Percentiles rank a stretch among this genome's conserved stretches.
Evolutionary conservation across 1,140 invertebrate species (phyloP).

Genomic region (Sinella curviseta): DNA sequence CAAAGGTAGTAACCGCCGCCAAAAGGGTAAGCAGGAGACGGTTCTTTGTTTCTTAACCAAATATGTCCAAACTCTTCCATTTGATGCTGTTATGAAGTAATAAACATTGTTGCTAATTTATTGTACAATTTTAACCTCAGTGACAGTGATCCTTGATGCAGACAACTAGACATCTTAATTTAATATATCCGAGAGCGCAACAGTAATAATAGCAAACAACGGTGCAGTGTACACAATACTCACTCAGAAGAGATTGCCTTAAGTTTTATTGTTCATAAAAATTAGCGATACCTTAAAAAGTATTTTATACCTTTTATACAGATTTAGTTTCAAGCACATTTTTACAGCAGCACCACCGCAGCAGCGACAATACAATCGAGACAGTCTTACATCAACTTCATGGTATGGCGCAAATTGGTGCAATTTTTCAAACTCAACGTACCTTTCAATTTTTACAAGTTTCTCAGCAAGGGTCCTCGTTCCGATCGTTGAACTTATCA

Average conservation of each 20-base stretch:
- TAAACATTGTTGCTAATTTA: conserved; percentile 26
- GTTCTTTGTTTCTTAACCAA: not conserved
- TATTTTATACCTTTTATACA: too few species aligned
- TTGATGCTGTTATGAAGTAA: conserved; percentile 9
- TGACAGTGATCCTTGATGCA: not conserved
- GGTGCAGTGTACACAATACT: not conserved
- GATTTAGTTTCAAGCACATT: too few species aligned
- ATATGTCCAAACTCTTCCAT: conserved; percentile 9
- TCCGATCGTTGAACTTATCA: too few species aligned
- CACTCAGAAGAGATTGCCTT: not conserved
- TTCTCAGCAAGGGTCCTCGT: not conserved
- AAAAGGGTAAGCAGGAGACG: not conserved
- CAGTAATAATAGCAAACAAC: not conserved
- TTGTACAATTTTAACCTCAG: conserved; percentile 6
- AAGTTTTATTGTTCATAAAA: not conserved
- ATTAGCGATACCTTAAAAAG: not conserved
- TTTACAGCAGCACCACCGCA: too few species aligned
- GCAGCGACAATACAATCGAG: too few species aligned
- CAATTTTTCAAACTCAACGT: not conserved
- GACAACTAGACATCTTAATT: not conserved
- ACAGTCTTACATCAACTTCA: too few species aligned
- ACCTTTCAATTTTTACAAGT: not conserved
- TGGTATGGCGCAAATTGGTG: not conserved
- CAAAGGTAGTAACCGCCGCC: conserved; percentile 12
- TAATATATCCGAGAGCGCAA: not conserved